These are phyloP conservation scores for Cuculus canorus DNA, from an alignment of 2,797 vertebrate genomes.

Conservation along the genomic window DNA sequence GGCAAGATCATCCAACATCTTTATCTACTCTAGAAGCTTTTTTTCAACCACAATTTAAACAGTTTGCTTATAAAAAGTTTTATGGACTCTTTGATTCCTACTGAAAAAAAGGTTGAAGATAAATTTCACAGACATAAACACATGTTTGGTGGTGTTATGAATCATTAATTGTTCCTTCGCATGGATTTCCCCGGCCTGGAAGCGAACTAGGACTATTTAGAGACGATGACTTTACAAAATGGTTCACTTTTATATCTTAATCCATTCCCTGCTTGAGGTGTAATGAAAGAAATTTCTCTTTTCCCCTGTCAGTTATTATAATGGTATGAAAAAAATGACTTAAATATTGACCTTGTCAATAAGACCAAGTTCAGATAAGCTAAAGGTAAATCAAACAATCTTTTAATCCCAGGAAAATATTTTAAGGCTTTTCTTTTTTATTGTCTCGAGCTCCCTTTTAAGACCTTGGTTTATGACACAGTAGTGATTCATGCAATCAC, in stretches of 20 bases:
- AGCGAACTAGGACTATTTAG: background rate
- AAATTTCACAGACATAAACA: background rate
- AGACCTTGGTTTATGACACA: background rate
- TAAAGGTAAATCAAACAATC: constrained; percentile 24
- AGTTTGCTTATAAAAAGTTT: background rate
- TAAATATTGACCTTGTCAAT: constrained; percentile 29
- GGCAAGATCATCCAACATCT: background rate
- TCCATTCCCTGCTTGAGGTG: background rate
- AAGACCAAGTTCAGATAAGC: background rate
- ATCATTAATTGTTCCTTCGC: background rate
- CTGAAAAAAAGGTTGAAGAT: background rate
- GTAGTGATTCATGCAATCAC: background rate
- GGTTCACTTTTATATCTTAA: background rate
- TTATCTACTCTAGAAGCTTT: background rate
- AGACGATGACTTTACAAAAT: background rate
- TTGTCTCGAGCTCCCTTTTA: constrained; percentile 12
- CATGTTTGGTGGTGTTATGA: background rate
- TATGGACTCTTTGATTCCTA: background rate
- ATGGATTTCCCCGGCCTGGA: background rate
- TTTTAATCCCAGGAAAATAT: constrained; percentile 20
- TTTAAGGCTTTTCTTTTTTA: constrained; percentile 4
- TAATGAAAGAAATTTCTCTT: background rate
- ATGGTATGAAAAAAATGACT: constrained; percentile 14
- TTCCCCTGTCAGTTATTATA: background rate
- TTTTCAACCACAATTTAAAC: background rate